Conservation (phyloP, 2,888 invertebrate species). For the Criorhina ranunculi region DNA sequence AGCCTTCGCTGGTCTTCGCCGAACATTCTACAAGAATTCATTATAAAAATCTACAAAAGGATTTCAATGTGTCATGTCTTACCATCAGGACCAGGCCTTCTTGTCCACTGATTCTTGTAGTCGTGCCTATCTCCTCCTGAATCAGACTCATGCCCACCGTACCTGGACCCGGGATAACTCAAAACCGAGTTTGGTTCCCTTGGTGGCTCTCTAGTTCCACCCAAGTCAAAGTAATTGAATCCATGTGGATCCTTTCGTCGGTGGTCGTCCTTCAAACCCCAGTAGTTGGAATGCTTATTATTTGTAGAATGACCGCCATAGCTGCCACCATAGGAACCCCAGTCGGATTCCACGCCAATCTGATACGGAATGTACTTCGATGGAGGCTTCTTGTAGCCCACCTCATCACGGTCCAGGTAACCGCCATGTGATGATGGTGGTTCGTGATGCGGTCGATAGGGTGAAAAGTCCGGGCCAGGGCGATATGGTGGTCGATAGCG, state of each 20-base stretch:
- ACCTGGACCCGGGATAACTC: constrained; percentile 85
- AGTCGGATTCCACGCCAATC: constrained; percentile 85
- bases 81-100: constrained; percentile 84
- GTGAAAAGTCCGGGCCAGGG: constrained; percentile 81
- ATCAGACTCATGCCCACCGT: constrained; percentile 78
- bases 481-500: constrained; percentile 82
- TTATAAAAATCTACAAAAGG: neutral
- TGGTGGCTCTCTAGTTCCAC: constrained; percentile 82
- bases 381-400: constrained; percentile 80
- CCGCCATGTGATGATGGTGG: constrained; percentile 79
- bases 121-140: constrained; percentile 80
- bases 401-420: constrained; percentile 80
- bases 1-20: constrained; percentile 90
- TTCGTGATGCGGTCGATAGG: constrained; percentile 81
- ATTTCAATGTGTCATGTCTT: constrained; percentile 27
- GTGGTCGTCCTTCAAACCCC: constrained; percentile 85
- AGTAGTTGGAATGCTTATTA: constrained; percentile 84
- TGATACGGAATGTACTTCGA: constrained; percentile 86
- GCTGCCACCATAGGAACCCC: constrained; percentile 87
- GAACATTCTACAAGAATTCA: constrained; percentile 87
- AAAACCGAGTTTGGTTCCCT: constrained; percentile 84
- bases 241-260: constrained; percentile 82
- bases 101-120: constrained; percentile 83
- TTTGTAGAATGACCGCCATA: constrained; percentile 85
- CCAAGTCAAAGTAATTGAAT: constrained; percentile 84